Evolutionary conservation across 2,113 vertebrate genomes (phyloP).

Genomic region (Charina bottae): DNA sequence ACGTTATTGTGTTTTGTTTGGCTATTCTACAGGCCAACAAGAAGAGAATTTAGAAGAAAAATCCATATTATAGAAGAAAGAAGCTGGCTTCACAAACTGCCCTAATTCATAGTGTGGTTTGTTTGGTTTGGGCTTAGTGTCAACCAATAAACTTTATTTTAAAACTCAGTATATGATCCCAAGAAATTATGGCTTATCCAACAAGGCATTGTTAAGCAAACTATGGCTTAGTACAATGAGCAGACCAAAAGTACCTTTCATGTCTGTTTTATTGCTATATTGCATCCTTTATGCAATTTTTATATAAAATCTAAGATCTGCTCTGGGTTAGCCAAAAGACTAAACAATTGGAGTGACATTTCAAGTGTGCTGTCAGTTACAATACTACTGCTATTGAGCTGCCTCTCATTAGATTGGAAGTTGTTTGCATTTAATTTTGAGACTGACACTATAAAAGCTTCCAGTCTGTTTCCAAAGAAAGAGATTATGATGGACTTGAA

Average conservation of each 20-base stretch:
- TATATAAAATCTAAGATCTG: neutral
- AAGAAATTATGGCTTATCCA: neutral
- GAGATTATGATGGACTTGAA: conserved; percentile 14
- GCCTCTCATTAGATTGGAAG: neutral
- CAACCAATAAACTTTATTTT: neutral
- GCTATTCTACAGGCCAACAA: conserved; percentile 35
- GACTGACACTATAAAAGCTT: neutral
- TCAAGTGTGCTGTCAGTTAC: neutral
- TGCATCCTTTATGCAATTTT: neutral
- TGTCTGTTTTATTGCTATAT: neutral
- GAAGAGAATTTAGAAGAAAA: neutral
- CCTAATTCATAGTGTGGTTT: neutral
- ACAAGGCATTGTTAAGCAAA: neutral
- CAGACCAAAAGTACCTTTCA: neutral
- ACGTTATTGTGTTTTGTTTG: conserved; percentile 22
- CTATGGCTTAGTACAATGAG: neutral
- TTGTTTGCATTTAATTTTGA: conserved; percentile 1
- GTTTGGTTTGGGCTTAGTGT: neutral
- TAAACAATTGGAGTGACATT: conserved; percentile 15
- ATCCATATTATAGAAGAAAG: neutral
- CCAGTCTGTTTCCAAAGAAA: conserved; percentile 32
- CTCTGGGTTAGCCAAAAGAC: conserved; percentile 8
- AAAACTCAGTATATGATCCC: neutral
- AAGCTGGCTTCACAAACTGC: neutral
- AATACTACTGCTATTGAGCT: conserved; percentile 24